A percentile compares a stretch with the other conserved stretches of the same genome.
These are phyloP conservation scores for Perccottus glenii DNA, from an alignment of 2,113 vertebrate species.

Conservation along the genomic window DNA sequence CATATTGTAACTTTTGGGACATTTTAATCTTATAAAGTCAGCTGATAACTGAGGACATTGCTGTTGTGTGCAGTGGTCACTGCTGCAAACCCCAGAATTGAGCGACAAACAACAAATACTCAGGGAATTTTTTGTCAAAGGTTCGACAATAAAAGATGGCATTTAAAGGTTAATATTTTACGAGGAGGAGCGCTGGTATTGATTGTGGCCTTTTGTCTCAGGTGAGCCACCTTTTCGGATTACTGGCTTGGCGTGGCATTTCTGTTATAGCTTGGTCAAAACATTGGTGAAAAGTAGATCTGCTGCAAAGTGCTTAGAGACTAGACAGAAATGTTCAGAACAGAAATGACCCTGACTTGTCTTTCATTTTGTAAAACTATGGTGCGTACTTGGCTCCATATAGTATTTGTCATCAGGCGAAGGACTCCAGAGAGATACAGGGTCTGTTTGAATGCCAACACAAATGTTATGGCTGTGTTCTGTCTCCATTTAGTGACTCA, in stretches of 20 bases:
- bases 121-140: constrained; percentile 5
- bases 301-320: constrained; percentile 7
- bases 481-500: constrained; percentile 36
- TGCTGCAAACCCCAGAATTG: background rate
- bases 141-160: constrained; percentile 23
- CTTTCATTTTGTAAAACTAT: background rate
- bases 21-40: too few species aligned
- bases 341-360: background rate
- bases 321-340: background rate
- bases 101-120: background rate
- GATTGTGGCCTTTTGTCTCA: constrained; percentile 38
- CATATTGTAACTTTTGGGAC: too few species aligned
- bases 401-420: constrained; percentile 6
- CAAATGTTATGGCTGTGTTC: constrained; percentile 26
- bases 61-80: constrained; percentile 1
- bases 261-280: constrained; percentile 1
- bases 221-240: constrained; percentile 18
- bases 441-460: constrained; percentile 26
- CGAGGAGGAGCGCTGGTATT: constrained; percentile 34
- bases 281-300: constrained; percentile 12
- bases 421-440: constrained; percentile 17
- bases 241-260: constrained; percentile 30
- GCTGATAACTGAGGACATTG: too few species aligned
- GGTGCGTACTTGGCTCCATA: background rate
- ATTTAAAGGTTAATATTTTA: constrained; percentile 70